Base-by-base conservation (phyloP, 2,113 vertebrate genomes). In the Chlamydotis undulata region DNA sequence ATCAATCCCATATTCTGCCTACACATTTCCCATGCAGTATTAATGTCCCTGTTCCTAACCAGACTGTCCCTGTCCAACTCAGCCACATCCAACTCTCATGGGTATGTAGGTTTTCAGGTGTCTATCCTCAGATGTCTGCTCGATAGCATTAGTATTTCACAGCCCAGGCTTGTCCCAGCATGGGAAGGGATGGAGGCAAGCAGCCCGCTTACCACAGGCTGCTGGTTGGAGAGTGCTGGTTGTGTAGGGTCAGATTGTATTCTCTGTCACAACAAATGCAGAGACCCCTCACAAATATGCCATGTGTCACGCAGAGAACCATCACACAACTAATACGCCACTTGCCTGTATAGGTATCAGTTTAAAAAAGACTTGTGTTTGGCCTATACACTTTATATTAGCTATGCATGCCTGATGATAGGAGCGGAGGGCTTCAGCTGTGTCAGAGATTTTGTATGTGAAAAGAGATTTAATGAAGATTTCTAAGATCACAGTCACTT, bases 401-500 rank as follows among this genome's bases (percentile, higher is more conserved):
- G 50, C 69, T 79, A 28, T 79, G 49, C n/a, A 31, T 68, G 31
- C 86, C 37, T 81, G 50, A 19, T 39, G 57, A 56, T 60, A 35
- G 53, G 69, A 93, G 59, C 35, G 56, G 39, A 83, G 45, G 25
- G 35, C 41, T 96, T 87, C 65, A 41, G 10, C 47, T 71, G 35
- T 61, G 39, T 47, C 63, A 19, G 64, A 87, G 57, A 57, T 81
- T 93, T 93, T 87, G 14, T 83, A 77, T 71, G 23, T 83, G 74
- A 76, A 77, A 86, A 97, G 43, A 88, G 35, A 84, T 86, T 78
- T 94, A 89, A 84, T 81, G 63, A 91, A 89, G 26, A 24, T 64
- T 61, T 88, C 53, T 80, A 88, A 93, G 35, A 61, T 87, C 39
- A 68, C 50, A 52, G 35, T 77, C 3, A 49, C 37, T 41, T 41